phyloP scores from a whole-genome alignment of 2,113 vertebrate species.

The Todiramphus saurophagus region DNA sequence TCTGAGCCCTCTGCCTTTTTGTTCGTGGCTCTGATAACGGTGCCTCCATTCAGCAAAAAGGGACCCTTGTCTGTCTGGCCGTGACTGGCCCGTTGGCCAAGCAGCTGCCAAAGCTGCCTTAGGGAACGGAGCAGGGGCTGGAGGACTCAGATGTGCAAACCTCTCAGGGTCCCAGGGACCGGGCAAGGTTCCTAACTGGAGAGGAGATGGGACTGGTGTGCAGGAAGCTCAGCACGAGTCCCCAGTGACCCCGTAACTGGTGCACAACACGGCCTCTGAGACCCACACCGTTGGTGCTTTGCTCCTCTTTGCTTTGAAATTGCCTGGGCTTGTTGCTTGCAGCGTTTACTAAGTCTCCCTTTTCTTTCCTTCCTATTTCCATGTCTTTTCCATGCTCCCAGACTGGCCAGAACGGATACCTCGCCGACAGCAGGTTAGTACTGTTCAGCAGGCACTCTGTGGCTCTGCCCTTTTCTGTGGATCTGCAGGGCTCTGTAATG shows the following conservation, averaged over 20 bases:
- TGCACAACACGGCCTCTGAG: neutral
- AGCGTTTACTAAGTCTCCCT: constrained; percentile 42
- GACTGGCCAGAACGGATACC: constrained; percentile 97
- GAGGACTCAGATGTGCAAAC: neutral
- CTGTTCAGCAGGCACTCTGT: neutral
- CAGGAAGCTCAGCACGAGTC: neutral
- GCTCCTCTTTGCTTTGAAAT: neutral
- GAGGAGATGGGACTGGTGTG: neutral
- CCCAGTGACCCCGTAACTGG: neutral
- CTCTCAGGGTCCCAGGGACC: neutral
- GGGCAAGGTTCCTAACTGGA: neutral
- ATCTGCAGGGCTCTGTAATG: constrained; percentile 42
- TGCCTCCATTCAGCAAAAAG: neutral
- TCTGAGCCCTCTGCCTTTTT: neutral
- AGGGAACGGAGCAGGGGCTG: neutral
- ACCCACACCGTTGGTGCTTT: neutral
- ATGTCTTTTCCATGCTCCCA: constrained; percentile 66
- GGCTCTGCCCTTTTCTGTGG: constrained; percentile 33
- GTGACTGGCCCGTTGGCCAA: neutral
- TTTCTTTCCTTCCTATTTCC: constrained; percentile 58
- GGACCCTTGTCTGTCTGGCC: neutral
- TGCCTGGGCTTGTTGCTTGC: neutral
- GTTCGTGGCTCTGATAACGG: neutral
- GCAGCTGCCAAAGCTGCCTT: neutral
- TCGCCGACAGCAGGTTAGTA: constrained; percentile 95